Percentiles rank a stretch among this genome's conserved stretches.
Evolutionary conservation across 2,888 invertebrate species (phyloP).

Genomic region (Eledone cirrhosa): DNA sequence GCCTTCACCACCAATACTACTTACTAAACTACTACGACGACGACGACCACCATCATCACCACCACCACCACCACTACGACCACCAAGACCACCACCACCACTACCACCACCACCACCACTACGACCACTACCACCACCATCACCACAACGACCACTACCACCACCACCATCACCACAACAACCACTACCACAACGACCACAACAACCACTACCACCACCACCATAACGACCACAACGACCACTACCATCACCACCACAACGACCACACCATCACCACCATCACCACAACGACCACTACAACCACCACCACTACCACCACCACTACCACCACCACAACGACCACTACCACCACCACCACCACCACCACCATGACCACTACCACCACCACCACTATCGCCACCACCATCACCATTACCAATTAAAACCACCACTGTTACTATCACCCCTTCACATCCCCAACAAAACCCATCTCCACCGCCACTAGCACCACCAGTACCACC

Average conservation of each 20-base stretch:
- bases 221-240: no score
- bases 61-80: background rate
- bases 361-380: background rate
- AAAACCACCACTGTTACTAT: background rate
- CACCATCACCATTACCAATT: background rate
- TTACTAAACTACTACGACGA: no score
- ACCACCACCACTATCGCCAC: background rate
- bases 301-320: background rate
- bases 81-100: background rate
- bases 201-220: background rate
- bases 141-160: background rate
- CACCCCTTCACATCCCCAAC: background rate
- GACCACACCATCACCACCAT: background rate
- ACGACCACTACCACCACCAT: background rate
- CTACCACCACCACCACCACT: background rate
- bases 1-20: no score
- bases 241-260: background rate
- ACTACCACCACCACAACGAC: background rate
- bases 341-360: background rate
- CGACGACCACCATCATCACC: background rate
- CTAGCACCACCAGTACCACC: no score
- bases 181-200: background rate
- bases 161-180: background rate
- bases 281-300: background rate
- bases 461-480: conserved; percentile 3